phyloP scores from a whole-genome alignment of 2,797 vertebrate genomes.

The Muraenolepis orangiensis region DNA sequence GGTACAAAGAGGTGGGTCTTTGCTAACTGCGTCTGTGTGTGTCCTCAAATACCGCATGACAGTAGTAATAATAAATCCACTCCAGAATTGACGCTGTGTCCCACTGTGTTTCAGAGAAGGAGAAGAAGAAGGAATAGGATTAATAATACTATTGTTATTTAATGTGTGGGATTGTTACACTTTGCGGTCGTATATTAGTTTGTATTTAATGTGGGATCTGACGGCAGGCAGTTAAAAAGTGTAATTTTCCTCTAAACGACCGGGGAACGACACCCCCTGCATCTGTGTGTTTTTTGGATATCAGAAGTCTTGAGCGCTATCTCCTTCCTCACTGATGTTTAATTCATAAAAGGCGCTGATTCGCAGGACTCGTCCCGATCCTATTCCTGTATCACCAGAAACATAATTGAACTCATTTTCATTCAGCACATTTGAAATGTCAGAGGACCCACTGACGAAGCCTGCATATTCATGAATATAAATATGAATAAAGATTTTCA shows the following conservation, averaged over 20 bases:
- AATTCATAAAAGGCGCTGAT: slow-evolving; percentile 19
- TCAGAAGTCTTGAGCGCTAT: slow-evolving; percentile 1
- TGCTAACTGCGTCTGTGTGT: background rate
- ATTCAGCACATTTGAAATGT: slow-evolving; percentile 47
- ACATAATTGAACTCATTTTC: slow-evolving; percentile 49
- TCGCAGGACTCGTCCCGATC: slow-evolving; percentile 26
- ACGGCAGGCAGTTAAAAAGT: background rate
- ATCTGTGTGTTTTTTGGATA: slow-evolving; percentile 7
- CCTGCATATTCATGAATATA: slow-evolving; percentile 46
- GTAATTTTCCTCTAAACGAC: background rate
- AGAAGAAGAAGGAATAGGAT: too few species aligned
- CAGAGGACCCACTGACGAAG: slow-evolving; percentile 32
- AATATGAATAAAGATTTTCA: slow-evolving; percentile 38
- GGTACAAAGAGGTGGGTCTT: background rate
- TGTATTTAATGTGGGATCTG: background rate
- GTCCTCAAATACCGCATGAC: background rate
- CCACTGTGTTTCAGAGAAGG: background rate
- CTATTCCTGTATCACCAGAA: slow-evolving; percentile 39
- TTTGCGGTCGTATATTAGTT: background rate
- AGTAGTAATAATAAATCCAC: background rate
- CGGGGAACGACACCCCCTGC: background rate
- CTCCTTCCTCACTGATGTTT: slow-evolving; percentile 13
- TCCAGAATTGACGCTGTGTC: background rate
- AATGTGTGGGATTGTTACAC: background rate
- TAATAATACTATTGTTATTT: background rate